Conservation (phyloP, 2,888 invertebrate species). For the Melieria picta region DNA sequence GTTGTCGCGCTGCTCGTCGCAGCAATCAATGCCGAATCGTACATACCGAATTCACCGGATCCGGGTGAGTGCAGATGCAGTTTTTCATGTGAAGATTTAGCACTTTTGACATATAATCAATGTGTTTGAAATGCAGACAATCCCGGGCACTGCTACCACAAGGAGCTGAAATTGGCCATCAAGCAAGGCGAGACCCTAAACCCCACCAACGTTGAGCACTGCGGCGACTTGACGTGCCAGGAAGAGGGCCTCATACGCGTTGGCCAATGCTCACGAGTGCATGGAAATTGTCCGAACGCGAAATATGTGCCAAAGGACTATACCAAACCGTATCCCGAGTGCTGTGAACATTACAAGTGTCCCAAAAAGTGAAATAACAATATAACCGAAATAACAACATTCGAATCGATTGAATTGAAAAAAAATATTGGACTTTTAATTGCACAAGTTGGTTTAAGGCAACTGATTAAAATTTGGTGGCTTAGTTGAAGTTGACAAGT, state of each 20-base stretch:
- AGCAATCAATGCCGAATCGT: not conserved
- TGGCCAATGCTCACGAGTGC: slow-evolving; percentile 13
- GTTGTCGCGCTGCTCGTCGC: not conserved
- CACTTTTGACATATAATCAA: not conserved
- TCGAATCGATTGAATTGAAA: too few species aligned
- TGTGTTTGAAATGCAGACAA: slow-evolving; percentile 37
- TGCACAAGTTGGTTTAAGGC: not conserved
- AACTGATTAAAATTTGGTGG: too few species aligned
- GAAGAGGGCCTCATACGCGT: slow-evolving; percentile 22
- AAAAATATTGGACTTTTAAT: too few species aligned
- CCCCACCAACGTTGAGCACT: slow-evolving; percentile 44
- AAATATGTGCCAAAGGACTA: slow-evolving; percentile 42
- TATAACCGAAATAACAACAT: not conserved
- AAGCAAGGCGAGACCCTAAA: slow-evolving; percentile 44
- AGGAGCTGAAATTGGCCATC: slow-evolving; percentile 50
- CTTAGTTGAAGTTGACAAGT: too few species aligned
- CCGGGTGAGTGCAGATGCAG: slow-evolving; percentile 11
- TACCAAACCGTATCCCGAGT: slow-evolving; percentile 49
- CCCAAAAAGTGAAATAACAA: not conserved
- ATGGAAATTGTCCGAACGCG: not conserved
- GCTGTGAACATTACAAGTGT: slow-evolving; percentile 34
- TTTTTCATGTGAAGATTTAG: not conserved
- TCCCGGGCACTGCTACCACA: slow-evolving; percentile 49
- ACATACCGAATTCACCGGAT: slow-evolving; percentile 26
- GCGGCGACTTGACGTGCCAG: slow-evolving; percentile 25